A percentile compares a stretch with the other conserved stretches of the same genome.
These are phyloP conservation scores for Acromyrmex heyeri DNA, from an alignment of 1,140 invertebrate species.

Conservation along the genomic window DNA sequence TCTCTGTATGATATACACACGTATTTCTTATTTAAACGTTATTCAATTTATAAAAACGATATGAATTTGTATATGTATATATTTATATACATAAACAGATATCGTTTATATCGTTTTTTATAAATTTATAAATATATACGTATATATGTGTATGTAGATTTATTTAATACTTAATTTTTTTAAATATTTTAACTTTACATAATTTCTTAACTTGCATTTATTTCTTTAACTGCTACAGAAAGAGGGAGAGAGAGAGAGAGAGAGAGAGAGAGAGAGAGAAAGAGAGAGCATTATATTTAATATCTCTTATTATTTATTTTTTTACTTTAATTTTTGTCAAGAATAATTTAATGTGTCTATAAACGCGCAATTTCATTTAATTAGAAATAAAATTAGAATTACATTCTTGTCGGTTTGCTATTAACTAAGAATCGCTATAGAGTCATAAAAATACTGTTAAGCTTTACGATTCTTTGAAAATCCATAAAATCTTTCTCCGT, in stretches of 20 bases:
- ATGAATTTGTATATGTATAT: not conserved
- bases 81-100: not conserved
- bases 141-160: not conserved
- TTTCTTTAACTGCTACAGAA: not conserved
- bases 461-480: slow-evolving; percentile 36
- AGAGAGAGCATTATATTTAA: not conserved
- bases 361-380: not conserved
- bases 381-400: not conserved
- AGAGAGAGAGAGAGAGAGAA: too few species aligned
- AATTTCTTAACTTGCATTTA: not conserved
- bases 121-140: too few species aligned
- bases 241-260: not conserved
- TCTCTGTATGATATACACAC: too few species aligned
- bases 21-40: not conserved
- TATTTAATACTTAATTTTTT: not conserved
- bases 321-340: not conserved
- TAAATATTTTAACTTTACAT: not conserved
- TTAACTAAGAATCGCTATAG: not conserved
- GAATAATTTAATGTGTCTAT: not conserved
- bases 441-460: not conserved
- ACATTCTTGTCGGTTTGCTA: not conserved
- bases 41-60: not conserved
- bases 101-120: too few species aligned
- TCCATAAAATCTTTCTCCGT: slow-evolving; percentile 2
- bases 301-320: slow-evolving; percentile 7